Evolutionary conservation across 1,140 invertebrate genomes (phyloP).

Genomic region (Hypsibius dujardini): DNA sequence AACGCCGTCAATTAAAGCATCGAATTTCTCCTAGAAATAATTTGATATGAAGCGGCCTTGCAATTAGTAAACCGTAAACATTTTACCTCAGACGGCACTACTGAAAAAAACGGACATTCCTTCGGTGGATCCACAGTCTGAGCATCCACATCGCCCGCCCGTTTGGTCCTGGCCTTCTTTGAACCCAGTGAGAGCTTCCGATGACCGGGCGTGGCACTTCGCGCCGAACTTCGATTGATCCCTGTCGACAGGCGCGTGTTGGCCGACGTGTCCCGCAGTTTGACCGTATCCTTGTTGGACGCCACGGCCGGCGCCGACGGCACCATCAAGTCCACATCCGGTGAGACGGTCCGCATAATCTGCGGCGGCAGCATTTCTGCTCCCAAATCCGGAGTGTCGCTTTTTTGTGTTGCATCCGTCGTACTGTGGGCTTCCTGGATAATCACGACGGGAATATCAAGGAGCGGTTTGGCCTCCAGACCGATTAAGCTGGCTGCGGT

Average conservation of each 20-base stretch:
- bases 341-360: not conserved
- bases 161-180: not conserved
- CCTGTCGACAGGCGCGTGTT: not conserved
- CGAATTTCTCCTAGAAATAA: slow-evolving; percentile 10
- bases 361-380: too few relatives aligned
- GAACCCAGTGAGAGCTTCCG: not conserved
- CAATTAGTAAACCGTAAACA: too few relatives aligned
- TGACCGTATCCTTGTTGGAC: not conserved
- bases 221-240: not conserved
- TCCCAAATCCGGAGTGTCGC: too few relatives aligned
- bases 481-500: not conserved
- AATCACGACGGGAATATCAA: too few relatives aligned
- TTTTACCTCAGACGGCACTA: too few relatives aligned
- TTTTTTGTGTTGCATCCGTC: too few relatives aligned
- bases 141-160: not conserved
- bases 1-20: not conserved
- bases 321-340: not conserved
- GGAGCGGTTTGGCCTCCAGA: too few relatives aligned
- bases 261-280: not conserved
- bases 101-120: not conserved
- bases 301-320: not conserved
- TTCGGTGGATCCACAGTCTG: not conserved
- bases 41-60: not conserved
- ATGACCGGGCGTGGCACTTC: not conserved
- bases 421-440: too few relatives aligned